These are phyloP conservation scores for Sogatella furcifera DNA, from an alignment of 1,140 invertebrate genomes.

Conservation along the genomic window DNA sequence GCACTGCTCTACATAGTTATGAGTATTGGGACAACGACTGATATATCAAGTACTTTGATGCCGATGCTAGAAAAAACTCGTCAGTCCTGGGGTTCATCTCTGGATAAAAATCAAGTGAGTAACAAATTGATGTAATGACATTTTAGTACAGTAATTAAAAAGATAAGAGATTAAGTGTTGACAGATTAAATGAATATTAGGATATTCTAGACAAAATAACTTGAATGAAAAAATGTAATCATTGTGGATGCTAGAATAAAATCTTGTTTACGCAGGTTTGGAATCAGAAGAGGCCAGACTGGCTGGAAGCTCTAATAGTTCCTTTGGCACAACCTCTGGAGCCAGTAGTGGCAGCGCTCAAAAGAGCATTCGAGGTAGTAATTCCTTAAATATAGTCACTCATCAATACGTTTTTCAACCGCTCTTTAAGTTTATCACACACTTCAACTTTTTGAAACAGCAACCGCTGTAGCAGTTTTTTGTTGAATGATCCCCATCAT, in stretches of 20 bases:
- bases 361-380: conserved; percentile 10
- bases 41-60: conserved; percentile 47
- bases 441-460: too few relatives aligned
- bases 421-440: too few relatives aligned
- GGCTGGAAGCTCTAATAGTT: conserved; percentile 55
- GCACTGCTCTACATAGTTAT: conserved; percentile 44
- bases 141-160: too few relatives aligned
- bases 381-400: too few relatives aligned
- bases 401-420: too few relatives aligned
- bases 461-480: too few relatives aligned
- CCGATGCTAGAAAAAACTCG: conserved; percentile 45
- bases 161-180: too few relatives aligned
- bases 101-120: conserved; percentile 56
- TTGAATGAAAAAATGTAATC: too few relatives aligned
- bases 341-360: conserved; percentile 40
- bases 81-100: conserved; percentile 49
- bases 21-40: conserved; percentile 43
- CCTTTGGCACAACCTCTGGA: conserved; percentile 45
- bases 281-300: conserved; percentile 61
- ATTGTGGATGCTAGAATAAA: too few relatives aligned
- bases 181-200: too few relatives aligned
- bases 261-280: conserved; percentile 43
- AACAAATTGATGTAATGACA: not conserved
- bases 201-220: too few relatives aligned
- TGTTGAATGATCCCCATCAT: too few relatives aligned